phyloP scores from a whole-genome alignment of 2,888 invertebrate species.

The Andrena praecox region DNA sequence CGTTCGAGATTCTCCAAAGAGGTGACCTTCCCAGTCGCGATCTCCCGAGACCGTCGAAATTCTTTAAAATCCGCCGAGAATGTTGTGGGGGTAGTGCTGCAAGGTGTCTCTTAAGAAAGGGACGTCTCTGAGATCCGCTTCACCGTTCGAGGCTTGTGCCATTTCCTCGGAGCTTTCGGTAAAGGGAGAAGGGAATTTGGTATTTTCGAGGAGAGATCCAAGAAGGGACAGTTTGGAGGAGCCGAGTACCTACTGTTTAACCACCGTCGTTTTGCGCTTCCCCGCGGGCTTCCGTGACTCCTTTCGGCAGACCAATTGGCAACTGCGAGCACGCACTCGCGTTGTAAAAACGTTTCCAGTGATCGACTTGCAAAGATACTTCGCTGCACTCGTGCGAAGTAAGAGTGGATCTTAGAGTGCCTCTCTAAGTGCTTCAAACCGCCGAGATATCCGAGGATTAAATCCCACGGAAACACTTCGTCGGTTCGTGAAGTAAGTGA shows the following conservation, averaged over 20 bases:
- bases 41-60: too few relatives aligned
- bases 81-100: too few relatives aligned
- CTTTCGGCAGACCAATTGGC: neutral
- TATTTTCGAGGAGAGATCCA: too few relatives aligned
- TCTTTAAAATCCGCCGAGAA: too few relatives aligned
- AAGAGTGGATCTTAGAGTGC: neutral
- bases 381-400: neutral
- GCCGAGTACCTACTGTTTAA: neutral
- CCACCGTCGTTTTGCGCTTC: neutral
- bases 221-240: neutral
- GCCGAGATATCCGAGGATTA: neutral
- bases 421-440: conserved; percentile 19
- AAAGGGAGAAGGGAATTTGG: too few relatives aligned
- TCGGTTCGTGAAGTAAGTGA: conserved; percentile 18
- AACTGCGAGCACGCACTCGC: neutral
- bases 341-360: neutral
- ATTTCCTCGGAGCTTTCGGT: too few relatives aligned
- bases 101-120: too few relatives aligned
- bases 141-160: too few relatives aligned
- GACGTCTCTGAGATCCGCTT: too few relatives aligned
- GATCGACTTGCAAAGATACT: conserved; percentile 3
- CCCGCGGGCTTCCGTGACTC: neutral
- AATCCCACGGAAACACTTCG: neutral
- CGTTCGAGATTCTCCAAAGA: too few relatives aligned
- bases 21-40: too few relatives aligned